Conservation (phyloP, 2,113 vertebrate genomes). For the Rhineura floridana region DNA sequence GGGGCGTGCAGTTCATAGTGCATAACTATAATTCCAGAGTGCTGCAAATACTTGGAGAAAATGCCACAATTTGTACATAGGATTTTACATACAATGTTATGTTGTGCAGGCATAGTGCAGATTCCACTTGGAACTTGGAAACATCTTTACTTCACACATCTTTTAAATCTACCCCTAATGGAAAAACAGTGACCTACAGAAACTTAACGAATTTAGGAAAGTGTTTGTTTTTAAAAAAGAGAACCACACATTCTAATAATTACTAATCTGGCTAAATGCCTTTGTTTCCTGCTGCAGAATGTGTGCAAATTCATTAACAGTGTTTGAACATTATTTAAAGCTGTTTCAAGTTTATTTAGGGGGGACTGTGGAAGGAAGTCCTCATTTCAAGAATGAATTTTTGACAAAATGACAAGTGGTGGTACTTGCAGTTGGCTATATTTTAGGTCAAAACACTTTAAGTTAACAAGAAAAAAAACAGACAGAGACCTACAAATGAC, state of each 20-base stretch:
- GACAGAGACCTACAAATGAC: conserved; percentile 26
- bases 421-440: conserved; percentile 70
- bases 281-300: background rate
- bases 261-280: background rate
- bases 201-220: background rate
- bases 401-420: conserved; percentile 72
- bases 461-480: conserved; percentile 71
- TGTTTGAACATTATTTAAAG: background rate
- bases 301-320: background rate
- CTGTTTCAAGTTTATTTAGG: background rate
- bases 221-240: background rate
- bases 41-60: background rate
- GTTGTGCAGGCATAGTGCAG: background rate
- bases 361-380: too few relatives aligned
- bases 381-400: conserved; percentile 67
- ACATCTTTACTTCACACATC: background rate
- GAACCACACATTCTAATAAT: background rate
- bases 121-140: background rate
- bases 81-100: too few relatives aligned
- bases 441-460: conserved; percentile 77
- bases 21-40: background rate
- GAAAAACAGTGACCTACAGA: background rate
- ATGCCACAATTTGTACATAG: background rate
- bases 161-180: background rate
- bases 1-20: background rate